These are phyloP conservation scores for Microctonus brassicae DNA, from an alignment of 2,888 invertebrate genomes.

Conservation along the genomic window DNA sequence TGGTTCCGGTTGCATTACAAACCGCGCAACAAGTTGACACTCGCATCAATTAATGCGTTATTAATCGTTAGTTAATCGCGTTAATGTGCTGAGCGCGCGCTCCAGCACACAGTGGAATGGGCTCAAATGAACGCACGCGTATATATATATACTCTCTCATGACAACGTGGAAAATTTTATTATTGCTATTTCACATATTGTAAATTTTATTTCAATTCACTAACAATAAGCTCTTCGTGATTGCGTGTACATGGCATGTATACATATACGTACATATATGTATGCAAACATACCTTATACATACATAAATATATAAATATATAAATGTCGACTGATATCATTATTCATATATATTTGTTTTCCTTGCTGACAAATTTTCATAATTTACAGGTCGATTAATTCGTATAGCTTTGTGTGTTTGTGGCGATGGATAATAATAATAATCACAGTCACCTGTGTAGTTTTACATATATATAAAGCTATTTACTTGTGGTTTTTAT, in stretches of 20 bases:
- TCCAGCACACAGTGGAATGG: constrained; percentile 20
- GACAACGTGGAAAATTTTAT: constrained; percentile 58
- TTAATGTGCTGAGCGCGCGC: constrained; percentile 61
- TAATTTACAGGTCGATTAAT: constrained; percentile 67
- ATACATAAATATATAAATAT: constrained; percentile 12
- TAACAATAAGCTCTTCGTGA: too few relatives aligned
- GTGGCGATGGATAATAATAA: constrained; percentile 35
- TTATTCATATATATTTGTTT: neutral
- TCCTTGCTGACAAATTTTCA: constrained; percentile 54
- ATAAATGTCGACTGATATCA: constrained; percentile 15
- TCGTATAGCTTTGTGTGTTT: constrained; percentile 58
- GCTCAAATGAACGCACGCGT: constrained; percentile 27
- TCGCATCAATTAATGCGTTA: constrained; percentile 68
- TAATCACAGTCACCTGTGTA: constrained; percentile 20
- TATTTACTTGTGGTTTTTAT: neutral
- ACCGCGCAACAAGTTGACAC: constrained; percentile 66
- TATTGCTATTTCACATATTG: constrained; percentile 59
- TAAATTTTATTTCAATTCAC: constrained; percentile 61
- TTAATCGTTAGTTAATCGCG: constrained; percentile 69
- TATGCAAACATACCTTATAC: too few relatives aligned
- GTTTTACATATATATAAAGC: constrained; percentile 11
- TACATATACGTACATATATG: constrained; percentile 9
- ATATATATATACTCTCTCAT: constrained; percentile 6
- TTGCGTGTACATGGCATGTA: constrained; percentile 51
- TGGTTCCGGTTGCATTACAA: constrained; percentile 15